These are phyloP conservation scores for Bimastos eiseni DNA, from an alignment of 2,888 invertebrate species.

Conservation along the genomic window DNA sequence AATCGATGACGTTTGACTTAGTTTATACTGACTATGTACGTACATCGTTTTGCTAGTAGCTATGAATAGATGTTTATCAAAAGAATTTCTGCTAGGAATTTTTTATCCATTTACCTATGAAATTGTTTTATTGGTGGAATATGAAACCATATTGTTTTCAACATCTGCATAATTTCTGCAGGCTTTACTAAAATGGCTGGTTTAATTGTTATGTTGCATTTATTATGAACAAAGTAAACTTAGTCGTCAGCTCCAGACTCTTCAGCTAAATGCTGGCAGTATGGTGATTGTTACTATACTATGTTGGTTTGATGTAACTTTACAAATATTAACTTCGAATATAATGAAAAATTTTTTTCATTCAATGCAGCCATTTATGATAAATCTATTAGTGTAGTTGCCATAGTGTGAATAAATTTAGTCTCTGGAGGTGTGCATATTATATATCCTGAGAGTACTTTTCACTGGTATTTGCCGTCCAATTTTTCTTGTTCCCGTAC, in stretches of 20 bases:
- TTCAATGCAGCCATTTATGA: neutral
- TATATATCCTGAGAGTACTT: neutral
- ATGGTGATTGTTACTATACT: neutral
- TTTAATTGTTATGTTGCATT: neutral
- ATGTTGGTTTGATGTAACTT: neutral
- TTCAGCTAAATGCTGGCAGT: neutral
- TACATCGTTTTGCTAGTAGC: neutral
- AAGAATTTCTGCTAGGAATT: neutral
- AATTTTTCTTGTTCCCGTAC: neutral
- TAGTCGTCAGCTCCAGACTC: neutral
- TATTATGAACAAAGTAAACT: neutral
- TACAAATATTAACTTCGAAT: neutral
- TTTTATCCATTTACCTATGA: neutral
- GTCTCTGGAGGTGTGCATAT: neutral
- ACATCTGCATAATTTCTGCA: neutral
- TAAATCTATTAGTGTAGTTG: neutral
- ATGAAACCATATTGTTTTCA: neutral
- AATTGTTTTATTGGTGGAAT: neutral
- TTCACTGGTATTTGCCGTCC: slow-evolving; percentile 13
- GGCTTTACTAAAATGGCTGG: neutral
- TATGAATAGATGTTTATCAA: neutral
- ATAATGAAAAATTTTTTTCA: neutral
- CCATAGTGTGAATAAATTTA: slow-evolving; percentile 6
- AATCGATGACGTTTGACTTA: neutral
- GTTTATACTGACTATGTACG: neutral